These are phyloP conservation scores for Platyscelio sp. DNA, from an alignment of 2,888 invertebrate species.

Conservation along the genomic window DNA sequence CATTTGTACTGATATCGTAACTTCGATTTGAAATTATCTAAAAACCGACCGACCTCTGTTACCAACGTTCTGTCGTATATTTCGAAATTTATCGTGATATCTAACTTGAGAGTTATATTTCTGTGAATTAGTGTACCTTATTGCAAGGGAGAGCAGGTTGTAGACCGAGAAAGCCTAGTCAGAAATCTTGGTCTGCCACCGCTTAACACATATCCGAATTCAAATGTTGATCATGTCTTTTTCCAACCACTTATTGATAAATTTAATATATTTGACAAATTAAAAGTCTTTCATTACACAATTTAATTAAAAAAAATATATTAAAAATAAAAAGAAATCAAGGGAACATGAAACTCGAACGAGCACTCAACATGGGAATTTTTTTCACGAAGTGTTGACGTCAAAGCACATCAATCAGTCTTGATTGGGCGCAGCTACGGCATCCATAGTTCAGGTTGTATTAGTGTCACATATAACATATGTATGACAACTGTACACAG, in stretches of 20 bases:
- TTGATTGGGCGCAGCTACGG: too few species aligned
- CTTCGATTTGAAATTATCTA: conserved; percentile 12
- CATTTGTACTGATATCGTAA: conserved; percentile 36
- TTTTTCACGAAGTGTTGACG: too few species aligned
- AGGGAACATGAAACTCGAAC: too few species aligned
- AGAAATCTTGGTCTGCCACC: neutral
- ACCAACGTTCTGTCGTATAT: neutral
- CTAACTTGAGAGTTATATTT: conserved; percentile 12
- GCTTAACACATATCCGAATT: conserved; percentile 22
- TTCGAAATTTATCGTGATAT: conserved; percentile 31
- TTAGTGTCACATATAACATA: too few species aligned
- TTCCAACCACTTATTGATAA: neutral
- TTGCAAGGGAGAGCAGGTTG: conserved; percentile 12
- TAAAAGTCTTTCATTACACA: too few species aligned
- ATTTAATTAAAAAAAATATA: too few species aligned
- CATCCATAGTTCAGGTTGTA: too few species aligned
- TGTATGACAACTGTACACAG: too few species aligned
- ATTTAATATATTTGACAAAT: too few species aligned
- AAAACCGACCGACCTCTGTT: neutral
- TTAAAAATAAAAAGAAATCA: too few species aligned
- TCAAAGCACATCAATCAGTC: too few species aligned
- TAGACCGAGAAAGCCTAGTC: conserved; percentile 10
- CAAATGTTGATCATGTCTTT: conserved; percentile 2
- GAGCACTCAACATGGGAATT: too few species aligned
- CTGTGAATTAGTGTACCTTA: conserved; percentile 16